Percentiles rank a stretch among this genome's conserved stretches.
Conservation (phyloP, 1,140 invertebrate genomes). For the Aphaenogaster floridana region DNA sequence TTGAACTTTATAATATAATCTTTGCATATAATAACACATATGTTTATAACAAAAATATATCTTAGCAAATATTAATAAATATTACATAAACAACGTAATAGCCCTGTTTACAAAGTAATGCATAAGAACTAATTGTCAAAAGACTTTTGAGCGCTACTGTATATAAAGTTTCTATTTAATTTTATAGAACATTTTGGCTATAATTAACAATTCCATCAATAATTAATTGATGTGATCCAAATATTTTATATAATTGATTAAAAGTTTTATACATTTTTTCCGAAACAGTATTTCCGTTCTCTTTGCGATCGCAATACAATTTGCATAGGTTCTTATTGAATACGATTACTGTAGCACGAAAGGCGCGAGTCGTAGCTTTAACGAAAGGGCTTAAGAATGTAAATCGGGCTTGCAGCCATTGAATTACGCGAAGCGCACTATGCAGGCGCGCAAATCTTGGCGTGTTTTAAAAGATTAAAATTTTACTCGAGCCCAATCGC, state of each 20-base stretch:
- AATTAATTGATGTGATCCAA: not conserved
- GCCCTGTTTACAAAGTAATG: no score
- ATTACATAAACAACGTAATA: no score
- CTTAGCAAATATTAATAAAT: no score
- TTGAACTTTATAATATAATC: no score
- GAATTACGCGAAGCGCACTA: conserved; percentile 20
- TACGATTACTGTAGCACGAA: conserved; percentile 9
- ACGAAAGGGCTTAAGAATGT: conserved; percentile 36
- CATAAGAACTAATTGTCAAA: no score
- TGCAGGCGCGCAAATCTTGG: conserved; percentile 45
- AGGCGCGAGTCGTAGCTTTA: not conserved
- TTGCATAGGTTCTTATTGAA: conserved; percentile 30
- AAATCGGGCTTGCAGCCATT: conserved; percentile 35
- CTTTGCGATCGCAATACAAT: not conserved
- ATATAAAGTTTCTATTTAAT: conserved; percentile 30
- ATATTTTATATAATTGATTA: not conserved
- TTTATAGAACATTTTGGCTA: not conserved
- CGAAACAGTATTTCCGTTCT: not conserved
- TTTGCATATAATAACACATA: no score
- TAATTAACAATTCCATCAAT: not conserved
- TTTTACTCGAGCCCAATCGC: conserved; percentile 62
- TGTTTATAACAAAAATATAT: no score
- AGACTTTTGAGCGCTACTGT: no score
- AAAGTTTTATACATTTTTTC: not conserved
- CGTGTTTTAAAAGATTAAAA: conserved; percentile 64